Conservation (phyloP, 2,797 vertebrate species). For the Gymnothorax reevesii region DNA sequence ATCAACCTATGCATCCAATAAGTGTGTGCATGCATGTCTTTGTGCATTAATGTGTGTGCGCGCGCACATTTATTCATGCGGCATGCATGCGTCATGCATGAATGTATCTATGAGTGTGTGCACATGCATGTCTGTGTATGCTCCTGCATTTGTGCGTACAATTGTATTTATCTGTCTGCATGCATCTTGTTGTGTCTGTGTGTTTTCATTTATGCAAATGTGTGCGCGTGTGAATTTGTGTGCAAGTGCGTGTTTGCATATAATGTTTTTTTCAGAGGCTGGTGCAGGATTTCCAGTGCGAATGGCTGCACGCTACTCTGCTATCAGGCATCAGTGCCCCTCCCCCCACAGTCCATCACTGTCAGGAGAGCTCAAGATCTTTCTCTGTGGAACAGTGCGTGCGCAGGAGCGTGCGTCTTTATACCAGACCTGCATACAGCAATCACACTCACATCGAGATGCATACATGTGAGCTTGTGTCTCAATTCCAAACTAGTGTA, state of each 20-base stretch:
- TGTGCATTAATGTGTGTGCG: too few species aligned
- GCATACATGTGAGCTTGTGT: too few species aligned
- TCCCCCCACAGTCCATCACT: slow-evolving; percentile 6
- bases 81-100: not conserved
- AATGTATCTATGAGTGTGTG: too few species aligned
- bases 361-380: slow-evolving; percentile 19
- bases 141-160: not conserved
- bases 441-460: too few species aligned
- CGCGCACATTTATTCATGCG: too few species aligned
- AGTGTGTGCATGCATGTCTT: not conserved
- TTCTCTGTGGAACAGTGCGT: too few species aligned
- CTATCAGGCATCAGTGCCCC: slow-evolving; percentile 1
- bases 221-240: not conserved
- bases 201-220: too few species aligned
- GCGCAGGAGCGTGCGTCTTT: too few species aligned
- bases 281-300: not conserved
- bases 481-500: too few species aligned
- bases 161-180: not conserved
- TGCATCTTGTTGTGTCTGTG: too few species aligned
- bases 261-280: not conserved
- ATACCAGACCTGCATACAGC: too few species aligned
- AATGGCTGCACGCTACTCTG: not conserved
- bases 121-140: not conserved
- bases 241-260: not conserved
- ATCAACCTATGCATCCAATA: not conserved